Conservation (phyloP, 2,888 invertebrate species). For the Laothoe populi region DNA sequence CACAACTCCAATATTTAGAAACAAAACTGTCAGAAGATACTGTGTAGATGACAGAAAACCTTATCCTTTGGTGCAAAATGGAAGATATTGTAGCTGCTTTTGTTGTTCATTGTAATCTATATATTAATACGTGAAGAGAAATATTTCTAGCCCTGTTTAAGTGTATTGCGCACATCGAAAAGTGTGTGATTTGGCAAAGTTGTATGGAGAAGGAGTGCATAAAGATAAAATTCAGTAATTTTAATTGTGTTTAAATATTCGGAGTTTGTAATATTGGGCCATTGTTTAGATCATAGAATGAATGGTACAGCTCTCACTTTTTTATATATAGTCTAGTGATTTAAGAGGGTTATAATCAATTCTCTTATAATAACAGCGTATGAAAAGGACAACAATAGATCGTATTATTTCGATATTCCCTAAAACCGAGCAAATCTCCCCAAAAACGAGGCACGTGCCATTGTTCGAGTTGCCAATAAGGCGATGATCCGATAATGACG, state of each 20-base stretch:
- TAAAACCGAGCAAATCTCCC: slow-evolving; percentile 51
- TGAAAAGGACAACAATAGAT: slow-evolving; percentile 45
- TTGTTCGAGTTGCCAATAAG: slow-evolving; percentile 46
- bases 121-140: too few relatives aligned
- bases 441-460: slow-evolving; percentile 37
- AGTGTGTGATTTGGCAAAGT: too few relatives aligned
- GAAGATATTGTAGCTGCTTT: slow-evolving; percentile 22
- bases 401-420: slow-evolving; percentile 45
- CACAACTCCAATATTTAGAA: slow-evolving; percentile 16
- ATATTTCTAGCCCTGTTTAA: too few relatives aligned
- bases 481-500: slow-evolving; percentile 59
- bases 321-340: slow-evolving; percentile 4
- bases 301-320: too few relatives aligned
- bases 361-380: slow-evolving; percentile 38
- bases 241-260: too few relatives aligned
- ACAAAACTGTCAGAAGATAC: slow-evolving; percentile 20
- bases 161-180: too few relatives aligned
- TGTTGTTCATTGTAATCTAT: slow-evolving; percentile 24
- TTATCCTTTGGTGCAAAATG: slow-evolving; percentile 24
- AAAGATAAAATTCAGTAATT: too few relatives aligned
- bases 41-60: slow-evolving; percentile 6
- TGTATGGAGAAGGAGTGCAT: too few relatives aligned
- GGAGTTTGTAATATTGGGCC: too few relatives aligned
- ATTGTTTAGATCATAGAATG: too few relatives aligned
- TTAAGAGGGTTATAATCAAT: slow-evolving; percentile 8